phyloP scores from a whole-genome alignment of 2,888 invertebrate species.

The Metallyticus violacea region DNA sequence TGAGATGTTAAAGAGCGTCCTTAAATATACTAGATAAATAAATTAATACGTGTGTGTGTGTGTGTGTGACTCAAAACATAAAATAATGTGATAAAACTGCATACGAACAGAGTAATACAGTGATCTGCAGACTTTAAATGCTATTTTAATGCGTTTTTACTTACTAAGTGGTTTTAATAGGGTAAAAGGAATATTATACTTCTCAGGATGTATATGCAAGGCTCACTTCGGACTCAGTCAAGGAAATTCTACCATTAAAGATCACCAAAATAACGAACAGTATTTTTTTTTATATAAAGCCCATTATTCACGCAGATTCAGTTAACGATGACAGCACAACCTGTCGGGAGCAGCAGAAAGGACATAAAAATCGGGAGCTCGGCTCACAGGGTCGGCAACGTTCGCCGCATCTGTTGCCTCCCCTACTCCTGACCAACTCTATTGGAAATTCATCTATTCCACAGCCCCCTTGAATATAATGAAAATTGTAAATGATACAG shows the following conservation, averaged over 20 bases:
- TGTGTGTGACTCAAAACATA: no score
- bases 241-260: not conserved
- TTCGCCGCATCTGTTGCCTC: not conserved
- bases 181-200: no score
- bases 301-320: not conserved
- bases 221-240: not conserved
- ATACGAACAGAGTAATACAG: no score
- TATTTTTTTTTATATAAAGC: not conserved
- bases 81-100: no score
- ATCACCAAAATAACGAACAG: not conserved
- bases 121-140: no score
- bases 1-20: no score
- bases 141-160: not conserved
- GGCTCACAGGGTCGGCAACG: not conserved
- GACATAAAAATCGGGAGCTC: not conserved
- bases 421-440: not conserved
- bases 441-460: not conserved
- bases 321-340: not conserved
- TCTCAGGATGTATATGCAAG: not conserved
- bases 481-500: constrained; percentile 8
- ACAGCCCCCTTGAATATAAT: not conserved
- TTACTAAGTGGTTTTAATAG: no score
- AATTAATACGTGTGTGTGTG: no score
- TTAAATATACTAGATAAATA: no score
- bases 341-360: not conserved